phyloP scores from a whole-genome alignment of 2,797 vertebrate species.

The Rousettus madagascariensis region DNA sequence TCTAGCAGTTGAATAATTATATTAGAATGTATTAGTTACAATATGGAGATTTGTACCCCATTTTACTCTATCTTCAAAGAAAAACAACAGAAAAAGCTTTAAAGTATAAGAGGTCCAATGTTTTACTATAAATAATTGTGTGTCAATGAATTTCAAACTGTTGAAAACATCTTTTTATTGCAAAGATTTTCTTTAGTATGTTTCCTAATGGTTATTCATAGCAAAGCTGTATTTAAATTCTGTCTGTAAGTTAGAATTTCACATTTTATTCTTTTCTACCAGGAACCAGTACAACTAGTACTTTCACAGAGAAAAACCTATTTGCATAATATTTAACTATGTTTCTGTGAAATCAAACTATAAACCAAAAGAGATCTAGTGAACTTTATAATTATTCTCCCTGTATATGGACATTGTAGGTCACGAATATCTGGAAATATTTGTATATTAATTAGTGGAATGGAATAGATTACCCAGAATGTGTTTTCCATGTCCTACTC shows the following conservation, averaged over 20 bases:
- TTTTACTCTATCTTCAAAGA: slow-evolving; percentile 23
- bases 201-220: background rate
- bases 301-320: background rate
- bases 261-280: background rate
- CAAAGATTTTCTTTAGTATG: slow-evolving; percentile 17
- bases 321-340: background rate
- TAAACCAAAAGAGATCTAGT: background rate
- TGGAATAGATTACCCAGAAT: background rate
- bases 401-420: background rate
- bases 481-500: background rate
- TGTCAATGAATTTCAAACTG: slow-evolving; percentile 22
- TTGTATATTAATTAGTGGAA: background rate
- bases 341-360: slow-evolving; percentile 9
- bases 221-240: background rate
- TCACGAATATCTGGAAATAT: background rate
- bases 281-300: background rate
- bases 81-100: background rate
- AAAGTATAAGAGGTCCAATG: background rate
- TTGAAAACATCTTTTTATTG: background rate
- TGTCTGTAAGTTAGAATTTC: background rate
- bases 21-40: background rate
- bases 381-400: background rate
- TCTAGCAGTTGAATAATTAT: background rate
- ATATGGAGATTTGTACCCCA: background rate
- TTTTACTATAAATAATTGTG: slow-evolving; percentile 18